Evolutionary conservation across 2,113 vertebrate genomes (phyloP).

Genomic region (Mustela lutreola): DNA sequence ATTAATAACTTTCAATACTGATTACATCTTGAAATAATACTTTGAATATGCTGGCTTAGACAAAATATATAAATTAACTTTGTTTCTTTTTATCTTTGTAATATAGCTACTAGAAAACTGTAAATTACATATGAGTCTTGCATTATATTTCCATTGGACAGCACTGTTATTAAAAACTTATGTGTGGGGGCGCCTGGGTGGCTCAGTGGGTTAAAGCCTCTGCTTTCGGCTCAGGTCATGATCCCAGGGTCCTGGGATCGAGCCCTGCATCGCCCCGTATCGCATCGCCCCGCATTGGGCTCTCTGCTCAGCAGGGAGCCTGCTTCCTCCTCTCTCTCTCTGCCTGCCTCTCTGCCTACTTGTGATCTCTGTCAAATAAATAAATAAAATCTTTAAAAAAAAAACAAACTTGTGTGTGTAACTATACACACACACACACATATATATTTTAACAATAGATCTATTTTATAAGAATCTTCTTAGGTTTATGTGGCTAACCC

Average conservation of each 20-base stretch:
- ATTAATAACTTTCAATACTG: conserved; percentile 41
- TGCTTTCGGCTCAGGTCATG: too few species aligned
- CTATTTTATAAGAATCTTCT: conserved; percentile 30
- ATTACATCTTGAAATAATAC: conserved; percentile 43
- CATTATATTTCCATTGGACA: neutral
- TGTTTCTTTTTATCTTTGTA: conserved; percentile 29
- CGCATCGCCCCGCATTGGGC: too few species aligned
- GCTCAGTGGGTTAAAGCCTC: too few species aligned
- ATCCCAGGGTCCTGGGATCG: too few species aligned
- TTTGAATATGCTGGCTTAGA: neutral
- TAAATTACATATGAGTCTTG: neutral
- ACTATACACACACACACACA: neutral
- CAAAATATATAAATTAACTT: conserved; percentile 30
- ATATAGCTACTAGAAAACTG: neutral
- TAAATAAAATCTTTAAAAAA: too few species aligned
- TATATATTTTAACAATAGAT: neutral
- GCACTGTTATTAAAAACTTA: neutral
- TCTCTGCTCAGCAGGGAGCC: too few species aligned
- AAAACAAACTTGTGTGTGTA: neutral
- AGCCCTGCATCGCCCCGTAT: too few species aligned
- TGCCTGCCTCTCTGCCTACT: too few species aligned
- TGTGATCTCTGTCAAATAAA: too few species aligned
- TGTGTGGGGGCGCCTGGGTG: neutral
- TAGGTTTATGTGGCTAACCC: neutral
- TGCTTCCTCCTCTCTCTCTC: too few species aligned